Percentiles rank a stretch among this genome's conserved stretches.
phyloP scores from a whole-genome alignment of 2,113 vertebrate species.

The Festucalex cinctus region DNA sequence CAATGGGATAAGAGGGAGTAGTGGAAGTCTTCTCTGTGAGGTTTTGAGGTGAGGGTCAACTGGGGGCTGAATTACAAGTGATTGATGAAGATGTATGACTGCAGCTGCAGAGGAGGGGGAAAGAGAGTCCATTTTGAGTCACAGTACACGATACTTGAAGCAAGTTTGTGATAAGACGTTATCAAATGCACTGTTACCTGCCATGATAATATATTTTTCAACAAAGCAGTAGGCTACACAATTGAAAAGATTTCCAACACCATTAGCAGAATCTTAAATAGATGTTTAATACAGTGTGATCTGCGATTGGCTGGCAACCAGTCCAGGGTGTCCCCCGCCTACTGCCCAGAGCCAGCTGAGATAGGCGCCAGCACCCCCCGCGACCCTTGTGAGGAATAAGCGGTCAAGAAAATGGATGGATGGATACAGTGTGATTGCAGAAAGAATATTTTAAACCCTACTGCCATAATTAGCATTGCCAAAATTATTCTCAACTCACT shows the following conservation, averaged over 20 bases:
- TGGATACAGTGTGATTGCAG: conserved; percentile 40
- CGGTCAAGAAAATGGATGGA: no score
- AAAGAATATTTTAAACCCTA: conserved; percentile 24
- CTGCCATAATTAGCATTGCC: conserved; percentile 35
- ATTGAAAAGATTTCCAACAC: conserved; percentile 26
- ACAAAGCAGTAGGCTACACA: no score
- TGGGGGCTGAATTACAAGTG: conserved; percentile 27
- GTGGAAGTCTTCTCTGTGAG: conserved; percentile 28
- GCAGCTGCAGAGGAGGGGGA: neutral
- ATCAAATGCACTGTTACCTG: neutral
- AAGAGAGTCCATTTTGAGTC: neutral
- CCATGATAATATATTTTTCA: conserved; percentile 5
- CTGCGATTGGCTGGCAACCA: no score
- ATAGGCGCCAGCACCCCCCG: no score
- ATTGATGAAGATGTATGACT: conserved; percentile 13
- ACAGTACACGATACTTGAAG: neutral
- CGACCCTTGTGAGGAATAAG: no score
- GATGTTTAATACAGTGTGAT: conserved; percentile 55
- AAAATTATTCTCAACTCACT: conserved; percentile 21
- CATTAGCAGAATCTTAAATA: conserved; percentile 8
- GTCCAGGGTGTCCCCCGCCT: no score
- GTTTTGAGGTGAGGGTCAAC: conserved; percentile 30
- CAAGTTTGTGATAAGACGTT: neutral
- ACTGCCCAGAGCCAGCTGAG: no score
- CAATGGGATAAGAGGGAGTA: conserved; percentile 28